phyloP scores from a whole-genome alignment of 2,113 vertebrate species.

The Propithecus coquereli region DNA sequence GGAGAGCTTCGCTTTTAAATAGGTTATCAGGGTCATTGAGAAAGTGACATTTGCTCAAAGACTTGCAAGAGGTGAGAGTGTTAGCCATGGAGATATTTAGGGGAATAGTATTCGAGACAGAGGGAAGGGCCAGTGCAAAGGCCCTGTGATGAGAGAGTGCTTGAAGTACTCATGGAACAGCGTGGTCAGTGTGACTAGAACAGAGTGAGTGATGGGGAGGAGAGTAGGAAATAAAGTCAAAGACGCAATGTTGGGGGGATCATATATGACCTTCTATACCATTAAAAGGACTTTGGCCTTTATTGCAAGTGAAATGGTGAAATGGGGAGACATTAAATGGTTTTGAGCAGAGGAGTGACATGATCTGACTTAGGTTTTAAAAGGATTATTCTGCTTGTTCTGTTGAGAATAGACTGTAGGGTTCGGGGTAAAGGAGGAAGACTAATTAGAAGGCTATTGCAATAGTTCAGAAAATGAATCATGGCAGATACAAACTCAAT shows the following conservation, averaged over 20 bases:
- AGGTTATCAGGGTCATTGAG: neutral
- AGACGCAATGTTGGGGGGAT: neutral
- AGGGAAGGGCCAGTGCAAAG: neutral
- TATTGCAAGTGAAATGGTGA: neutral
- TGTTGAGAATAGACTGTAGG: neutral
- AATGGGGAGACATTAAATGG: neutral
- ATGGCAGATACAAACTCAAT: neutral
- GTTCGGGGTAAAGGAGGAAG: neutral
- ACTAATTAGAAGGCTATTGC: neutral
- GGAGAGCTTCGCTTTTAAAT: neutral
- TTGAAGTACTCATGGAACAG: neutral
- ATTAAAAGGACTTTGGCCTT: neutral
- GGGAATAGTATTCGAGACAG: neutral
- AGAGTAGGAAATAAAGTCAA: neutral
- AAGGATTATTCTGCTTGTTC: neutral
- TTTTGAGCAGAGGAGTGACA: neutral
- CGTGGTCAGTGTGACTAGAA: neutral
- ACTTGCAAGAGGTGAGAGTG: neutral
- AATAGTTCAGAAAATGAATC: slow-evolving; percentile 1
- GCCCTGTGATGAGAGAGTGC: neutral
- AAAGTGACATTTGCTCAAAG: slow-evolving; percentile 23
- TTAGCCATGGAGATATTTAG: neutral
- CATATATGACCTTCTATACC: neutral
- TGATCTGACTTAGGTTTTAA: slow-evolving; percentile 9
- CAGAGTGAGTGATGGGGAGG: neutral